Conservation (phyloP, 2,888 invertebrate genomes). For the Sphaeridia pumilis region DNA sequence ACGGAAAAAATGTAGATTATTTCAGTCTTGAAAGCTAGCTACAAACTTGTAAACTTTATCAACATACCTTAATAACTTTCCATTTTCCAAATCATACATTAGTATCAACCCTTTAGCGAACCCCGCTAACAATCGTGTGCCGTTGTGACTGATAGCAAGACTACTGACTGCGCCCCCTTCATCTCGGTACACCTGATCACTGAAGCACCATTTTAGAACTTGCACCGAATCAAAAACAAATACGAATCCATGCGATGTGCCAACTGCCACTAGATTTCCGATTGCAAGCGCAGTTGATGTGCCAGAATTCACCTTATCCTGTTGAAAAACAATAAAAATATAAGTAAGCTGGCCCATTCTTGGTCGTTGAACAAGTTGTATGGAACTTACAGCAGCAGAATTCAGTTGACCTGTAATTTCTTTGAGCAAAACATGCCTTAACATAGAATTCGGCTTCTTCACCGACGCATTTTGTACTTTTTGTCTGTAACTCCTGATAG, state of each 20-base stretch:
- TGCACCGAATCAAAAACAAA: conserved; percentile 77
- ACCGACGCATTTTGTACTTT: conserved; percentile 10
- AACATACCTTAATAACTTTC: conserved; percentile 52
- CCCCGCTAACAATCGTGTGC: conserved; percentile 69
- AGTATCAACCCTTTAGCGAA: conserved; percentile 71
- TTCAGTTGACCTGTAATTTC: conserved; percentile 78
- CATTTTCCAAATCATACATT: conserved; percentile 72
- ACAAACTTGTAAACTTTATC: neutral
- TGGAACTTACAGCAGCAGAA: conserved; percentile 61
- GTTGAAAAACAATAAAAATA: conserved; percentile 26
- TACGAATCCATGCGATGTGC: conserved; percentile 85
- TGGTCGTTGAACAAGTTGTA: neutral
- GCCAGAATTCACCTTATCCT: conserved; percentile 83
- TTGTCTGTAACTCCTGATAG: conserved; percentile 27
- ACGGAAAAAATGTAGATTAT: too few relatives aligned
- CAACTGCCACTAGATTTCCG: conserved; percentile 66
- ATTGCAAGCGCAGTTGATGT: conserved; percentile 73
- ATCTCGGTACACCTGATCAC: conserved; percentile 42
- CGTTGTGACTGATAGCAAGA: conserved; percentile 74
- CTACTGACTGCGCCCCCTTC: conserved; percentile 50
- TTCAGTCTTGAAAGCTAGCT: neutral
- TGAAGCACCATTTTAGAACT: conserved; percentile 76
- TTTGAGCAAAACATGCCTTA: conserved; percentile 68
- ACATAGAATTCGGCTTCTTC: conserved; percentile 48
- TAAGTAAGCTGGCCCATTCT: neutral